These are phyloP conservation scores for Taurulus bubalis DNA, from an alignment of 2,113 vertebrate genomes.

Conservation along the genomic window DNA sequence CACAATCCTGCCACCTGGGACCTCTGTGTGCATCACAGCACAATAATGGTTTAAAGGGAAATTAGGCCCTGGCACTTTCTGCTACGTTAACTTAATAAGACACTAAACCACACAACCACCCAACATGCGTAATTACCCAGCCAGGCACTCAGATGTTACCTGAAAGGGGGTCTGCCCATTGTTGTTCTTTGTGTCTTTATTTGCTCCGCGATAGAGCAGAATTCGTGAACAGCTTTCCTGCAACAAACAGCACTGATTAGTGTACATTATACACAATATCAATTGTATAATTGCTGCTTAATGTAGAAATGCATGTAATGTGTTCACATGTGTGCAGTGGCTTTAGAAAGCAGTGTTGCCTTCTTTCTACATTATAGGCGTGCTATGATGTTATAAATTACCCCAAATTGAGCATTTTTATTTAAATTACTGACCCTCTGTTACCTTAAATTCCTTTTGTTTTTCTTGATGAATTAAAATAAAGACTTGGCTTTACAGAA, in stretches of 20 bases:
- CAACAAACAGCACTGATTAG: constrained; percentile 25
- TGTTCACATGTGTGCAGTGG: background rate
- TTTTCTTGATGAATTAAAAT: no score
- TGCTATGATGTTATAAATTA: background rate
- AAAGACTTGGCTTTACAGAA: background rate
- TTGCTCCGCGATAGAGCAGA: constrained; percentile 91
- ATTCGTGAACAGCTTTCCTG: constrained; percentile 93
- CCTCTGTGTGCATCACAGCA: constrained; percentile 49
- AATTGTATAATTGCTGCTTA: background rate
- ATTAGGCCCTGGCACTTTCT: constrained; percentile 53
- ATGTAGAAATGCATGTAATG: background rate
- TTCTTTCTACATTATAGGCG: background rate
- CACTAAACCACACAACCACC: constrained; percentile 33
- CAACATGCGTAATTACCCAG: constrained; percentile 38
- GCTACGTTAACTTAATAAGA: constrained; percentile 58
- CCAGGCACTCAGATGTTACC: constrained; percentile 75
- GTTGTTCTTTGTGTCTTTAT: constrained; percentile 92
- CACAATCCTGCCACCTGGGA: constrained; percentile 24
- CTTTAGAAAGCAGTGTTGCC: background rate
- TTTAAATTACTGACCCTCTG: background rate
- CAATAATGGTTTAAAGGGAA: constrained; percentile 52
- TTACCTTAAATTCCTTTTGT: no score
- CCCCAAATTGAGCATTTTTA: background rate
- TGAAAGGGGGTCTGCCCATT: constrained; percentile 92
- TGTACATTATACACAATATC: background rate